Evolutionary conservation across 1,140 invertebrate genomes (phyloP).

Genomic region (Brachionus paranguensis): DNA sequence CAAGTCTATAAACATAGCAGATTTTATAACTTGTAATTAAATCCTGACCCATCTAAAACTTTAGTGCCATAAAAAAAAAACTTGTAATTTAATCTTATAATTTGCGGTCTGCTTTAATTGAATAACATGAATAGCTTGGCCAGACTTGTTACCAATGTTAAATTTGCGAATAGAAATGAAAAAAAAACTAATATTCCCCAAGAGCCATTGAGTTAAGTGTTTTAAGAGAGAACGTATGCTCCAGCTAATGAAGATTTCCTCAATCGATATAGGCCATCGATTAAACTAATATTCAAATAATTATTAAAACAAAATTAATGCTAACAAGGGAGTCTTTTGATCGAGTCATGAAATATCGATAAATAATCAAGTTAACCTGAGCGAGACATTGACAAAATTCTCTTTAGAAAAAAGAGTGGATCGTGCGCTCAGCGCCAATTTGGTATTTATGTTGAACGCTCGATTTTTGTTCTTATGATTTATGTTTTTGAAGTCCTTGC

Average conservation of each 20-base stretch:
- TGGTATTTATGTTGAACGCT: not conserved
- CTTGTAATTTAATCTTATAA: constrained; percentile 13
- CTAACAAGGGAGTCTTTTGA: not conserved
- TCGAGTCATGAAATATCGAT: constrained; percentile 31
- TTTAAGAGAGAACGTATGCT: not conserved
- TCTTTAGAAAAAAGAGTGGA: not conserved
- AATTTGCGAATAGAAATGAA: not conserved
- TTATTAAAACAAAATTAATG: constrained; percentile 18
- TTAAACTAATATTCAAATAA: not conserved
- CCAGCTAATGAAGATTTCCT: not conserved
- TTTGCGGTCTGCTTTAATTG: not conserved
- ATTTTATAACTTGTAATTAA: constrained; percentile 35
- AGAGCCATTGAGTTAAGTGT: constrained; percentile 7
- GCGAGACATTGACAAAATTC: not conserved
- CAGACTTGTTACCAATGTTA: not conserved
- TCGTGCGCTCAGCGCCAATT: not conserved
- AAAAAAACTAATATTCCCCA: not conserved
- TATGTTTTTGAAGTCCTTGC: constrained; percentile 7
- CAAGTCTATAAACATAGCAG: not conserved
- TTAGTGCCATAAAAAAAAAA: constrained; percentile 25
- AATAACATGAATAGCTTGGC: not conserved
- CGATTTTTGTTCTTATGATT: not conserved
- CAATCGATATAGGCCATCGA: not conserved
- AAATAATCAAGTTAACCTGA: not conserved
- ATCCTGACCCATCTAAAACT: not conserved